Conservation (phyloP, 2,888 invertebrate species). For the Leucoptera coffeella region DNA sequence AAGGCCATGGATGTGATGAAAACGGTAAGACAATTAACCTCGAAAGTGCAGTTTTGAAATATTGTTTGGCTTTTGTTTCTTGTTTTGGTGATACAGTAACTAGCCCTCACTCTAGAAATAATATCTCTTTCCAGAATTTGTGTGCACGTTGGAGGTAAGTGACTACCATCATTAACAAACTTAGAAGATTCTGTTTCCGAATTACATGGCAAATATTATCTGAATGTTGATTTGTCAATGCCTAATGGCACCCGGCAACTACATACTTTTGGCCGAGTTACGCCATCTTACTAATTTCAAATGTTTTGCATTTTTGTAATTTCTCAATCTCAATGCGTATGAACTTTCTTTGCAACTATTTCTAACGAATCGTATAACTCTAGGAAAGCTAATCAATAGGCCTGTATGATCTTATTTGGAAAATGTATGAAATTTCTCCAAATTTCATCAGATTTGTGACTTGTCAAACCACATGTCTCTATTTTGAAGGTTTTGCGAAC, state of each 20-base stretch:
- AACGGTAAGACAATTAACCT: constrained; percentile 37
- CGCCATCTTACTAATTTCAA: constrained; percentile 50
- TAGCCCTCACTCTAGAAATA: constrained; percentile 54
- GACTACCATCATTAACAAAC: constrained; percentile 27
- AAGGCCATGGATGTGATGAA: constrained; percentile 57
- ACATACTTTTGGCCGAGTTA: constrained; percentile 34
- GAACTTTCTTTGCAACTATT: too few species aligned
- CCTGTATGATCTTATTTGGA: too few species aligned
- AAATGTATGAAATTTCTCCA: too few species aligned
- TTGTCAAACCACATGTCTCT: constrained; percentile 43
- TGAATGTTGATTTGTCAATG: constrained; percentile 47
- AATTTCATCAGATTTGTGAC: constrained; percentile 20
- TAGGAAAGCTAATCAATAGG: too few species aligned
- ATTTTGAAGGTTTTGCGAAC: too few species aligned
- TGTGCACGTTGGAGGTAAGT: constrained; percentile 52
- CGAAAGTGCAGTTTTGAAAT: constrained; percentile 14
- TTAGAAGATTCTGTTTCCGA: constrained; percentile 29
- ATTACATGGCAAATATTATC: constrained; percentile 23
- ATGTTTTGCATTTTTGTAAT: constrained; percentile 44
- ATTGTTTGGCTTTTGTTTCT: constrained; percentile 54
- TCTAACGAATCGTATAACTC: too few species aligned
- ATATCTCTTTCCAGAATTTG: constrained; percentile 53
- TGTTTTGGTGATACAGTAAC: constrained; percentile 54
- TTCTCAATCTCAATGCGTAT: too few species aligned
- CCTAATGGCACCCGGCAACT: constrained; percentile 44